These are phyloP conservation scores for Synergus gifuensis DNA, from an alignment of 2,888 invertebrate species.

Conservation along the genomic window DNA sequence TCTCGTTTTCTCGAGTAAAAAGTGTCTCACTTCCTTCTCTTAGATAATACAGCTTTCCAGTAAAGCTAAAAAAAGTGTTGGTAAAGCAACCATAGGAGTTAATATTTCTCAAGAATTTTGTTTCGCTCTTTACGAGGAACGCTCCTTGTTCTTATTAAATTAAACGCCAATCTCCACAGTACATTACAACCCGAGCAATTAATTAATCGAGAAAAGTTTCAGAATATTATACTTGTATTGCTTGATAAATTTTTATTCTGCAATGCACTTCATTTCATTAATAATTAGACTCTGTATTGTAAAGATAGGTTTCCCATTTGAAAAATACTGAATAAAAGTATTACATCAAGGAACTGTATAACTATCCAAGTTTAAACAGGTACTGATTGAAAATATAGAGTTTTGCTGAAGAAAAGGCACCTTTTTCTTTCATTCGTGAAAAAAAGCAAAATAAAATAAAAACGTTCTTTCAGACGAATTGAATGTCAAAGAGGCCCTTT, in stretches of 20 bases:
- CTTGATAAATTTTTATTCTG: neutral
- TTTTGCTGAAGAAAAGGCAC: neutral
- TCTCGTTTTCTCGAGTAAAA: neutral
- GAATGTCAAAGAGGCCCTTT: neutral
- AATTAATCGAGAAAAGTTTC: neutral
- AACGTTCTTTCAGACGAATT: neutral
- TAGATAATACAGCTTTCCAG: neutral
- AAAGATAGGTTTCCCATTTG: neutral
- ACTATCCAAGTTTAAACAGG: neutral
- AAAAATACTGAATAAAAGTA: neutral
- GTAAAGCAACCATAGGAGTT: neutral
- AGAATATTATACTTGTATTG: neutral
- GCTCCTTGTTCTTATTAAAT: conserved; percentile 1
- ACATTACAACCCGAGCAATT: neutral
- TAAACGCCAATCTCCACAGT: neutral
- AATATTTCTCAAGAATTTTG: neutral
- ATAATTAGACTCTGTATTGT: neutral
- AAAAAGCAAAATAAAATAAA: neutral
- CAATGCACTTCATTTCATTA: neutral
- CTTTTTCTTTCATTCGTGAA: neutral
- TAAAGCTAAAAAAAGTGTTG: neutral
- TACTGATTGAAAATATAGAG: neutral
- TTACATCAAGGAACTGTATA: neutral
- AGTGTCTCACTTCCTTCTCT: neutral
- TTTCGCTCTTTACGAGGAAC: neutral